Base-by-base conservation (phyloP, 64 coral and sea anemone genomes). In the Actinia tenebrosa region DNA sequence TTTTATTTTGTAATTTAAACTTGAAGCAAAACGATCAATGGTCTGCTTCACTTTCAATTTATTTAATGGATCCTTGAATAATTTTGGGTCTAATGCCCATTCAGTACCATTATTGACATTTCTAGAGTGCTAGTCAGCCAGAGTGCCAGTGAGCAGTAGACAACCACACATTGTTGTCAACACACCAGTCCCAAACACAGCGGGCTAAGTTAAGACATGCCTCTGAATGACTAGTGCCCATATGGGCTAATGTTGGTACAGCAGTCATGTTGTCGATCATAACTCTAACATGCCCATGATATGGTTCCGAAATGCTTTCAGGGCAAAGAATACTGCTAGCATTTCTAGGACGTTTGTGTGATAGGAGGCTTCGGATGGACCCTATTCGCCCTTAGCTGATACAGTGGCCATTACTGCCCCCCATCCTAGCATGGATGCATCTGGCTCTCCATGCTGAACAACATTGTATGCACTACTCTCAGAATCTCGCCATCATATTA, bases 371-470 rank as follows among this genome's bases (percentile, higher is more conserved):
- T 91, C 60, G 16, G 43, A 44, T 54, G 71, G 75, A 37, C 68
- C 80, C 84, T 84, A 83, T 53, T 50, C 52, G 47, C 90, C 90
- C 37, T 45, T 60, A 0, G 85, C 64, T 60, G 58, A 60, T 60
- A 18, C 58, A 60, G 58, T 60, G 58, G 7, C 58, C 10, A 60
- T 60, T 7, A 60, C 58, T 60, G 89, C 84, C 22, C 85, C 85
- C 90, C 90, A 92, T 8, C 90, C 90, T n/a, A 83, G 14, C 52
- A 18, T 87, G 8, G 86, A 92, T 8, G 90, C 90, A 50, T 91
- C 54, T 87, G 71, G 71, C 44, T 87, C 16, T 66, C 42, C 23
- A 80, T 87, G 54, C 64, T 91, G 53, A 26, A 88, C 54, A 79
- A 63, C 77, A 53, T 55, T 44, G 63, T 87, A 68, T 26, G 80